phyloP scores from a whole-genome alignment of 2,113 vertebrate genomes.

The Hippopotamus amphibius region DNA sequence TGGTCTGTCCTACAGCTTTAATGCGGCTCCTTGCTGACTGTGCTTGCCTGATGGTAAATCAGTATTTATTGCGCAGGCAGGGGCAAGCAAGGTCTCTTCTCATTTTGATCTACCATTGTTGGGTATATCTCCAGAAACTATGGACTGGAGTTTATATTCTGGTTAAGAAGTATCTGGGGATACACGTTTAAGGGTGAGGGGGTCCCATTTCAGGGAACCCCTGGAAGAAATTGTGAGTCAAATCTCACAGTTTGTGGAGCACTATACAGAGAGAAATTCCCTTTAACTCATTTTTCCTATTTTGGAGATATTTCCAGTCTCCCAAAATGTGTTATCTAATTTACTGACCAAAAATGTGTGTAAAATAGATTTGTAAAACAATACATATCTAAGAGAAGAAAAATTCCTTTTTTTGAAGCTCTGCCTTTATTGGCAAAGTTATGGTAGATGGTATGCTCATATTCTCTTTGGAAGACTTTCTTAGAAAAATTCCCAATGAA shows the following conservation, averaged over 20 bases:
- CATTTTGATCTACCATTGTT: not conserved
- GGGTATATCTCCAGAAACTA: not conserved
- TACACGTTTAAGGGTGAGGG: not conserved
- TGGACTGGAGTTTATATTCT: not conserved
- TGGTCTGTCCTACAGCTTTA: not conserved
- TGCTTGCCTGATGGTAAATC: not conserved
- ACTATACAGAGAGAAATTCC: not conserved
- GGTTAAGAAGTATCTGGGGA: conserved; percentile 11
- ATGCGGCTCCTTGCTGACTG: not conserved
- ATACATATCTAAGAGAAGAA: not conserved
- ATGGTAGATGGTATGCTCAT: not conserved
- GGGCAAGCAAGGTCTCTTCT: not conserved
- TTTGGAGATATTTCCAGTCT: conserved; percentile 66
- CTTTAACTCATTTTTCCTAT: conserved; percentile 49
- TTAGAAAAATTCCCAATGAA: conserved; percentile 42
- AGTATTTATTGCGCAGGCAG: not conserved
- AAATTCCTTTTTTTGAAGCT: not conserved
- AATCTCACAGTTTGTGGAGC: not conserved
- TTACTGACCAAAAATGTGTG: conserved; percentile 38
- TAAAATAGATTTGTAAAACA: conserved; percentile 63
- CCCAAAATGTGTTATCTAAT: conserved; percentile 56
- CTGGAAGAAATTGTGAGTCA: not conserved
- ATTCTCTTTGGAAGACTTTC: conserved; percentile 20
- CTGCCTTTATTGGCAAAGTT: conserved; percentile 14
- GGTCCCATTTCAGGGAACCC: not conserved